These are phyloP conservation scores for Thalassophryne amazonica DNA, from an alignment of 2,797 vertebrate species.

Conservation along the genomic window DNA sequence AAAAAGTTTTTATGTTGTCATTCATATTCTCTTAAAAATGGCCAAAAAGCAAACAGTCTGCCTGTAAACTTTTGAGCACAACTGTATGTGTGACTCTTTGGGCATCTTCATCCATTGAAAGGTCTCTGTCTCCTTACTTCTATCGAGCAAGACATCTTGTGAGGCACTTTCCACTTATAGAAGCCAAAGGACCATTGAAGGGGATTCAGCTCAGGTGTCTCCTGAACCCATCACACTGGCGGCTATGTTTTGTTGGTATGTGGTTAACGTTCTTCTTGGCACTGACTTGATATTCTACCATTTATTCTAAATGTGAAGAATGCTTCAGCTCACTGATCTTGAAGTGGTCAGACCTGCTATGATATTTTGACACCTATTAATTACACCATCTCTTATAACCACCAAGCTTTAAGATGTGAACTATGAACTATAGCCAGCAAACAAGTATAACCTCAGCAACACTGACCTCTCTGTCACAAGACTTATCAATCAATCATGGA, in stretches of 20 bases:
- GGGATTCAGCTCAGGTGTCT: constrained; percentile 23
- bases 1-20: too few relatives aligned
- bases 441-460: background rate
- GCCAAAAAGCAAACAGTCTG: too few relatives aligned
- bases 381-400: constrained; percentile 47
- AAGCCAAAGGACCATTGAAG: constrained; percentile 1
- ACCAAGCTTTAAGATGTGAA: constrained; percentile 21
- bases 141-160: constrained; percentile 2
- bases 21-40: too few relatives aligned
- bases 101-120: constrained; percentile 10
- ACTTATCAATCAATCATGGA: background rate
- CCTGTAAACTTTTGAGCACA: too few relatives aligned
- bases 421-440: constrained; percentile 18
- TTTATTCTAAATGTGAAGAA: constrained; percentile 34
- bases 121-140: background rate
- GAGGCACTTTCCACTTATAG: constrained; percentile 24
- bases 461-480: constrained; percentile 1
- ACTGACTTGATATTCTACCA: constrained; percentile 29
- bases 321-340: constrained; percentile 26
- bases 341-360: constrained; percentile 6
- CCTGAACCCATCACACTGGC: constrained; percentile 10
- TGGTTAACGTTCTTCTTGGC: constrained; percentile 21
- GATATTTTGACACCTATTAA: constrained; percentile 37
- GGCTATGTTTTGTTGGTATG: constrained; percentile 26
- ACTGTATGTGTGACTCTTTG: too few relatives aligned